phyloP scores from a whole-genome alignment of 30 jellyfish, hydroid and myxozoan species.

The Turritopsis dohrnii region DNA sequence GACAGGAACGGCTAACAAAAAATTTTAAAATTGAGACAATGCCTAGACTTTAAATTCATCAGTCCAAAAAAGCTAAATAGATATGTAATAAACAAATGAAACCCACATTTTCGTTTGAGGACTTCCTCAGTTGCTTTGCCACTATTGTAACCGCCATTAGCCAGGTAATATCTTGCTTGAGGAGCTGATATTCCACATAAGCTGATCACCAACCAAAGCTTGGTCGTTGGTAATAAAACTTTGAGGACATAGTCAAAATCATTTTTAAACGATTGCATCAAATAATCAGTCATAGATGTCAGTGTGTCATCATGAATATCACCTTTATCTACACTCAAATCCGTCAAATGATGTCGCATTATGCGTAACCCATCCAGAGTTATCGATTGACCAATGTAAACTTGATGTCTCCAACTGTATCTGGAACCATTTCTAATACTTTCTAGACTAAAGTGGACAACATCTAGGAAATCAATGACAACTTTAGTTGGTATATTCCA shows the following conservation, averaged over 20 bases:
- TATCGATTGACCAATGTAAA: not conserved
- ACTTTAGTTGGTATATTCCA: not conserved
- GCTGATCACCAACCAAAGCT: constrained; percentile 6
- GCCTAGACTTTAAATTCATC: not conserved
- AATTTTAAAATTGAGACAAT: not conserved
- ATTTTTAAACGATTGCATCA: not conserved
- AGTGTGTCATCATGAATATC: constrained; percentile 3
- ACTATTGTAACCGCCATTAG: not conserved
- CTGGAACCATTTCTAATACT: not conserved
- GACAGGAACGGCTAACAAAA: not conserved
- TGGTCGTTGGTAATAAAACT: not conserved
- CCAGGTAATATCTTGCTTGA: not conserved
- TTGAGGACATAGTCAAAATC: not conserved
- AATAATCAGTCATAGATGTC: not conserved
- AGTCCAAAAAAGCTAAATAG: not conserved
- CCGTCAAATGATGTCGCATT: not conserved
- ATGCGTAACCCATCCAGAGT: not conserved
- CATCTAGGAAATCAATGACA: not conserved
- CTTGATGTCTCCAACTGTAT: constrained; percentile 8
- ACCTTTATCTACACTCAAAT: not conserved
- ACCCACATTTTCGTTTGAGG: not conserved
- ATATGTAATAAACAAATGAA: not conserved
- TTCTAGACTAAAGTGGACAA: not conserved
- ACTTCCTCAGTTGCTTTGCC: not conserved
- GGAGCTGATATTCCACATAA: not conserved